Evolutionary conservation across 2,888 invertebrate genomes (phyloP), one percentile per base, ranked within the genome.

Genomic region (Pterobdella sp.): DNA sequence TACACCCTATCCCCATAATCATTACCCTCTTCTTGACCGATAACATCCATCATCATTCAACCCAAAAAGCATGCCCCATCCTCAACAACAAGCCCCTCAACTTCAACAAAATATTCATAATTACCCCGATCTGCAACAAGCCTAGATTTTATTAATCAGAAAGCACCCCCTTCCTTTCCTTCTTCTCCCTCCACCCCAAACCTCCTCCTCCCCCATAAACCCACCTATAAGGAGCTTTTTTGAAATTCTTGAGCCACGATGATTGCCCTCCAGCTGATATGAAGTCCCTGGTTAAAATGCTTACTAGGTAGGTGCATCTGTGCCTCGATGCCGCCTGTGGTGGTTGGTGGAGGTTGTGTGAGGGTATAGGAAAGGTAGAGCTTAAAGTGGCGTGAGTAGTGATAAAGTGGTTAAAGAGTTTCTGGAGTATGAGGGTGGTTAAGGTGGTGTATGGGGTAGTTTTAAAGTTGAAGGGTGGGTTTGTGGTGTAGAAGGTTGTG

Each of bases 251-350:
- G 42, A 73, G 68, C 73, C 73, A 73, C 35, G 49, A 67, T n/a
- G 37, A 42, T 36, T 31, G 29, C 4, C 73, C 73, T n/a, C 73
- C 73, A 18, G 42, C 32, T n/a, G 67, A 35, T 18, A 73, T 22
- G 36, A 60, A 73, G 29, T 67, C 73, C 14, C 22, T 35, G 29
- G 32, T 73, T 35, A 52, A 49, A 18, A 42, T 68, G 67, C 32
- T 36, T 29, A 73, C 73, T 32, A 73, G 56, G 36, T 66, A 73
- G 18, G 73, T 52, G 34, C 73, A 73, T 29, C 37, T 49, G 73
- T 73, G 73, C 14, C 68, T 52, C 7, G 73, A 67, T 14, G 68
- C 68, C n/a, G 73, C 73, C 73, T 73, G 68, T 56, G n/a, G 60
- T 3, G 3, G 60, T 4, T 22, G 60, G 60, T 22, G n/a, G 49